Evolutionary conservation across 2,113 vertebrate species (phyloP).

Genomic region (Podarcis muralis): DNA sequence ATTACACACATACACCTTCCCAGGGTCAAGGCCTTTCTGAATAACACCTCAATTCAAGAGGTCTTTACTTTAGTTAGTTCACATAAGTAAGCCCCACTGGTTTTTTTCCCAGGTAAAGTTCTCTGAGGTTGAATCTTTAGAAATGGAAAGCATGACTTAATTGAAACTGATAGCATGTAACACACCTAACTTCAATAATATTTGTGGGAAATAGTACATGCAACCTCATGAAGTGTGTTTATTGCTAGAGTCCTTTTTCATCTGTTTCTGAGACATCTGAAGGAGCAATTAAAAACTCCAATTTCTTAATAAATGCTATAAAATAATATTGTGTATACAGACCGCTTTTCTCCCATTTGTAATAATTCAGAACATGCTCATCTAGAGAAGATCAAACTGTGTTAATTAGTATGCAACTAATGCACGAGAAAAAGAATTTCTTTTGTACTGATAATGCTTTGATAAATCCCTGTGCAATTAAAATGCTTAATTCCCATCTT

Average conservation of each 20-base stretch:
- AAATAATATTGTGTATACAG: conserved; percentile 20
- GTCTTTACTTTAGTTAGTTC: conserved; percentile 13
- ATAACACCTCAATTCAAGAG: background rate
- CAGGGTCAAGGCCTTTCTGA: background rate
- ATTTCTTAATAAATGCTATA: background rate
- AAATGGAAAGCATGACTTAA: conserved; percentile 45
- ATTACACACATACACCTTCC: background rate
- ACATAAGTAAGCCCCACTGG: background rate
- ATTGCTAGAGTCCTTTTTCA: conserved; percentile 6
- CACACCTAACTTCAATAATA: conserved; percentile 36
- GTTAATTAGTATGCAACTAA: conserved; percentile 54
- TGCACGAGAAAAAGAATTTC: conserved; percentile 43
- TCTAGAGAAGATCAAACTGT: conserved; percentile 28
- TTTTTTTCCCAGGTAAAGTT: background rate
- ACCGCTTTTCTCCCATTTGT: background rate
- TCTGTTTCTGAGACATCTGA: background rate
- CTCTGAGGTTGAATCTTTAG: background rate
- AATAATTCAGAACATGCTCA: conserved; percentile 1
- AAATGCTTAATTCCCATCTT: conserved; percentile 39
- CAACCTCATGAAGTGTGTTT: conserved; percentile 6
- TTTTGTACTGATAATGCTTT: conserved; percentile 8
- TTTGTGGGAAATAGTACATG: conserved; percentile 22
- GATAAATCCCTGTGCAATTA: conserved; percentile 55
- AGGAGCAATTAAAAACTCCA: background rate
- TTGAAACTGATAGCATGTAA: conserved; percentile 22